These are phyloP conservation scores for Argyrosomus japonicus DNA, from an alignment of 2,113 vertebrate species.

Conservation along the genomic window DNA sequence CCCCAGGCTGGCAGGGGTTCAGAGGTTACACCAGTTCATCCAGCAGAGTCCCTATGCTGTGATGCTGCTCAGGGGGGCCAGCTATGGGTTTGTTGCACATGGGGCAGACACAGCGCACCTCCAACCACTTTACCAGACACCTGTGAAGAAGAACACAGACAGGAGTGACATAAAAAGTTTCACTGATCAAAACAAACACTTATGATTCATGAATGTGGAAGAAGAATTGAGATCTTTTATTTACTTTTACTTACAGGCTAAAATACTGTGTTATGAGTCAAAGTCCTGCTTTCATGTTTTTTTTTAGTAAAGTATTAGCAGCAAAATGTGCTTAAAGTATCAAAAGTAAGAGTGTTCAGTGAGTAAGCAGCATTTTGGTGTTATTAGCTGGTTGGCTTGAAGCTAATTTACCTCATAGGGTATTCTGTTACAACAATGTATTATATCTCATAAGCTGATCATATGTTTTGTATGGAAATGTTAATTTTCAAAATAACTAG, in stretches of 20 bases:
- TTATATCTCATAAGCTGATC: not conserved
- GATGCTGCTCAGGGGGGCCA: conserved; percentile 78
- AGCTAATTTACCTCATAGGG: not conserved
- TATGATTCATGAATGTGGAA: not conserved
- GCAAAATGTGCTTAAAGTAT: no score
- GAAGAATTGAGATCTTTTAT: not conserved
- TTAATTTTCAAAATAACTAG: not conserved
- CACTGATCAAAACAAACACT: not conserved
- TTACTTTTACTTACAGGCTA: no score
- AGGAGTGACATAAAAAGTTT: not conserved
- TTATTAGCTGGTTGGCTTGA: not conserved
- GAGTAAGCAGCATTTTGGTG: not conserved
- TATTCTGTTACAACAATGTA: not conserved
- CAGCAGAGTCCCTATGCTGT: conserved; percentile 81
- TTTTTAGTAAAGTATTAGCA: no score
- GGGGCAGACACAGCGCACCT: conserved; percentile 84
- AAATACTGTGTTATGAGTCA: no score
- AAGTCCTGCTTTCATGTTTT: no score
- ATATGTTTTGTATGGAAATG: not conserved
- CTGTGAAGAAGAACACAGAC: conserved; percentile 48
- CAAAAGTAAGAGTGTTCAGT: no score
- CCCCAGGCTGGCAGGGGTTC: conserved; percentile 8
- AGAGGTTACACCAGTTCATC: conserved; percentile 78
- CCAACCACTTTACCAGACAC: conserved; percentile 85
- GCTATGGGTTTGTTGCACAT: conserved; percentile 86